Percentiles rank a stretch among this genome's conserved stretches.
Evolutionary conservation across 2,113 vertebrate species (phyloP).

Genomic region (Toxotes chatareus): DNA sequence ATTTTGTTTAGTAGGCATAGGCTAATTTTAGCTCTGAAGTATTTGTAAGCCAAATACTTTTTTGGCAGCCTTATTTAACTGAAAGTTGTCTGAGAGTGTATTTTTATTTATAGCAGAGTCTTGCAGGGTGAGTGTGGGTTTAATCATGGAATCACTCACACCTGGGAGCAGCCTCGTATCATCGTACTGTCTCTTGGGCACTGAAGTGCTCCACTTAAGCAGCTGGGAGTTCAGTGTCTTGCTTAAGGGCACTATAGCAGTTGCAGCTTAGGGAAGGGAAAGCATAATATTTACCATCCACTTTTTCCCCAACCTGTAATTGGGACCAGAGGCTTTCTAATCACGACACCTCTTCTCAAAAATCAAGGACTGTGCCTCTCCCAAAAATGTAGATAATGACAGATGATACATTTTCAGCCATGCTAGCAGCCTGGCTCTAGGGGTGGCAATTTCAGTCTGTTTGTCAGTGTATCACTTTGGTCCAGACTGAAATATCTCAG

Average conservation of each 20-base stretch:
- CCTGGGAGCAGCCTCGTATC: conserved; percentile 5
- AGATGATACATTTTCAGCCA: background rate
- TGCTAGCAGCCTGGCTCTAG: background rate
- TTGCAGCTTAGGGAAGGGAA: background rate
- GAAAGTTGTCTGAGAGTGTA: background rate
- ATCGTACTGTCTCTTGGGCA: conserved; percentile 13
- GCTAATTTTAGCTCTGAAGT: background rate
- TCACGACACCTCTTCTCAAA: background rate
- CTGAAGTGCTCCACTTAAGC: conserved; percentile 10
- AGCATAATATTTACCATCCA: conserved; percentile 38
- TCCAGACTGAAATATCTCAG: background rate
- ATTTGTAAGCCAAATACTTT: background rate
- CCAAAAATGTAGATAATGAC: conserved; percentile 6
- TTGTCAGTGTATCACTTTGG: background rate
- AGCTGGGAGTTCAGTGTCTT: conserved; percentile 34
- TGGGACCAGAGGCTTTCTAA: conserved; percentile 19
- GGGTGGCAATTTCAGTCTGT: background rate
- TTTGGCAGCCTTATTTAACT: background rate
- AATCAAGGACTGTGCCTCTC: background rate
- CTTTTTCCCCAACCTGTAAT: conserved; percentile 5
- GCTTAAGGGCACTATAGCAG: conserved; percentile 38
- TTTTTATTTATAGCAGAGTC: background rate
- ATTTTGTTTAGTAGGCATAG: background rate
- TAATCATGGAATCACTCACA: background rate
- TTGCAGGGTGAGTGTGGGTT: conserved; percentile 11